Evolutionary conservation across 2,797 vertebrate species (phyloP).

Genomic region (Ctenopoma multispine): DNA sequence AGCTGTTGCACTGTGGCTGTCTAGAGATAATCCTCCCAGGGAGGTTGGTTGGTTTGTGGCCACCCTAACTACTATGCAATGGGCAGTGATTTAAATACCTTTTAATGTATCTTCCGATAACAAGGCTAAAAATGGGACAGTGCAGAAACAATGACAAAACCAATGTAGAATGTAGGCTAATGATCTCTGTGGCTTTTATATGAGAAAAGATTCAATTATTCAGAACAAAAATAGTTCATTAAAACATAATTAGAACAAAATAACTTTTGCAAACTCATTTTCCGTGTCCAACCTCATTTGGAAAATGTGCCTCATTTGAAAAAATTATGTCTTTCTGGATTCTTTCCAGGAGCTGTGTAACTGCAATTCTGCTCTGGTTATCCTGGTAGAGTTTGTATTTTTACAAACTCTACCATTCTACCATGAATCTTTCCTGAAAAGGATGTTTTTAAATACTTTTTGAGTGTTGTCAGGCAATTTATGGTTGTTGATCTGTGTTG

Average conservation of each 20-base stretch:
- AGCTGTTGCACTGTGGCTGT: slow-evolving; percentile 37
- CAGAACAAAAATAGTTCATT: slow-evolving; percentile 84
- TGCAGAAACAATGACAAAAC: slow-evolving; percentile 76
- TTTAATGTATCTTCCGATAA: slow-evolving; percentile 69
- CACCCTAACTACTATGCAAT: slow-evolving; percentile 44
- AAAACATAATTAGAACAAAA: slow-evolving; percentile 82
- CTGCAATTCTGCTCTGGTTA: slow-evolving; percentile 39
- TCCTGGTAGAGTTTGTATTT: slow-evolving; percentile 38
- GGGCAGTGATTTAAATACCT: slow-evolving; percentile 56
- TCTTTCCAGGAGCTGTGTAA: slow-evolving; percentile 52
- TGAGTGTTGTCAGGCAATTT: background rate
- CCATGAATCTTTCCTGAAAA: slow-evolving; percentile 39
- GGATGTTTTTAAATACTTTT: slow-evolving; percentile 32
- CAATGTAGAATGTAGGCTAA: slow-evolving; percentile 81
- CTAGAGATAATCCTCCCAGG: slow-evolving; percentile 55
- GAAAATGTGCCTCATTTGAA: slow-evolving; percentile 73
- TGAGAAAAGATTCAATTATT: slow-evolving; percentile 83
- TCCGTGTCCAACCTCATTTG: slow-evolving; percentile 76
- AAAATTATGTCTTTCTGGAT: slow-evolving; percentile 66
- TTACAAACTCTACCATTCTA: slow-evolving; percentile 19
- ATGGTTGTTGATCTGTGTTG: slow-evolving; percentile 15
- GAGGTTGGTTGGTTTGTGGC: slow-evolving; percentile 38
- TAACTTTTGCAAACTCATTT: slow-evolving; percentile 82
- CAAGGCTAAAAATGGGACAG: slow-evolving; percentile 73
- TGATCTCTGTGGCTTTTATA: slow-evolving; percentile 77